A percentile compares a stretch with the other conserved stretches of the same genome.
phyloP scores from a whole-genome alignment of 1,140 invertebrate species.

The Lasaia peninsularis region DNA sequence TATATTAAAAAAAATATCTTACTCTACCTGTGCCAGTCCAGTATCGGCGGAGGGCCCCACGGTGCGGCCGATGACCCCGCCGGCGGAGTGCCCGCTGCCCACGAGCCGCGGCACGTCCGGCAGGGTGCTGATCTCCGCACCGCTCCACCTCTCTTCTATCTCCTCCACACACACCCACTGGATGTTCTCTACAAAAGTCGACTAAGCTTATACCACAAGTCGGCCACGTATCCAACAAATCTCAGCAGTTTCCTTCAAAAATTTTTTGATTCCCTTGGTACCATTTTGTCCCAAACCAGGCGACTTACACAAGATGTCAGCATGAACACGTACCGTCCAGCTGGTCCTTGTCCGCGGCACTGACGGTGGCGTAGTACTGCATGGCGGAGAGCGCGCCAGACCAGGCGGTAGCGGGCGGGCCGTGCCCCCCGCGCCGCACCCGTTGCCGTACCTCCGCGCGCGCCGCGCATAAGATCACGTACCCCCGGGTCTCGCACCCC shows the following conservation, averaged over 20 bases:
- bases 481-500: conserved; percentile 96
- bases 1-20: too few species aligned
- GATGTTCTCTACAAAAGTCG: conserved; percentile 85
- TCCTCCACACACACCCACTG: conserved; percentile 97
- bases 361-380: conserved; percentile 99
- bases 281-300: too few species aligned
- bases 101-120: conserved; percentile 93
- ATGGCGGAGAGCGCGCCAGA: conserved; percentile 96
- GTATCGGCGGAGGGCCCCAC: conserved; percentile 84
- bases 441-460: conserved; percentile 95
- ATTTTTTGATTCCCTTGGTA: too few species aligned
- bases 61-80: conserved; percentile 94
- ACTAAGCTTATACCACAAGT: too few species aligned
- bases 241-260: too few species aligned
- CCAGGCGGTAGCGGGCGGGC: conserved; percentile 97
- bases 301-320: too few species aligned
- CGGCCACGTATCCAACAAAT: too few species aligned
- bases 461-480: conserved; percentile 96
- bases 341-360: conserved; percentile 87
- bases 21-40: conserved; percentile 50
- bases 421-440: conserved; percentile 93
- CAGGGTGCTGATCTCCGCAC: conserved; percentile 86
- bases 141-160: conserved; percentile 86
- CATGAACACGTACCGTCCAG: conserved; percentile 73
- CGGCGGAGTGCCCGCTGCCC: conserved; percentile 96